phyloP scores from a whole-genome alignment of 2,797 vertebrate species.

The Coilia nasus region DNA sequence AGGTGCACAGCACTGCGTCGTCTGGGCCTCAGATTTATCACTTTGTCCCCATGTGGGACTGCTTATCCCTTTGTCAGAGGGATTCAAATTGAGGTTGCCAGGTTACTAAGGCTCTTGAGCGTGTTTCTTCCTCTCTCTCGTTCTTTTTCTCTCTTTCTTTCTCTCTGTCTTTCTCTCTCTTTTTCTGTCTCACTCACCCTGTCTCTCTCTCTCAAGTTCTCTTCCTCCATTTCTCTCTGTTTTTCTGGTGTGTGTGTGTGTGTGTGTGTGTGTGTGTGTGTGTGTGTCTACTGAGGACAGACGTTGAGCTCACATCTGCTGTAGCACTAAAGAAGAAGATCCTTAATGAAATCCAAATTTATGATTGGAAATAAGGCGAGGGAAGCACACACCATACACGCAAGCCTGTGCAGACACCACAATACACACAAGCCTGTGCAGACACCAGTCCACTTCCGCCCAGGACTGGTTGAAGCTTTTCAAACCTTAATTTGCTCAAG shows the following conservation, averaged over 20 bases:
- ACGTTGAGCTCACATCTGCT: conserved; percentile 13
- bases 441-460: not conserved
- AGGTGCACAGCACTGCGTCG: not conserved
- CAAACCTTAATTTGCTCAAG: not conserved
- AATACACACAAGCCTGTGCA: not conserved
- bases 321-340: conserved; percentile 9
- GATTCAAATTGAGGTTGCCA: conserved; percentile 23
- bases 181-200: no score
- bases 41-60: not conserved
- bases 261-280: not conserved
- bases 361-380: not conserved
- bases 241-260: no score
- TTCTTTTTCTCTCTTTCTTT: no score
- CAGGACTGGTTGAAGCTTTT: not conserved
- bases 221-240: no score
- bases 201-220: no score
- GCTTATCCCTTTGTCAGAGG: conserved; percentile 7
- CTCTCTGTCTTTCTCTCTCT: no score
- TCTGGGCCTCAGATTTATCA: not conserved
- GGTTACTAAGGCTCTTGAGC: not conserved
- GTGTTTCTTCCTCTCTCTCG: no score
- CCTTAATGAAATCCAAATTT: conserved; percentile 9
- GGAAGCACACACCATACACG: not conserved
- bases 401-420: not conserved
- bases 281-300: conserved; percentile 10